phyloP scores from a whole-genome alignment of 2,888 invertebrate species.

The Cylloceria caligata region DNA sequence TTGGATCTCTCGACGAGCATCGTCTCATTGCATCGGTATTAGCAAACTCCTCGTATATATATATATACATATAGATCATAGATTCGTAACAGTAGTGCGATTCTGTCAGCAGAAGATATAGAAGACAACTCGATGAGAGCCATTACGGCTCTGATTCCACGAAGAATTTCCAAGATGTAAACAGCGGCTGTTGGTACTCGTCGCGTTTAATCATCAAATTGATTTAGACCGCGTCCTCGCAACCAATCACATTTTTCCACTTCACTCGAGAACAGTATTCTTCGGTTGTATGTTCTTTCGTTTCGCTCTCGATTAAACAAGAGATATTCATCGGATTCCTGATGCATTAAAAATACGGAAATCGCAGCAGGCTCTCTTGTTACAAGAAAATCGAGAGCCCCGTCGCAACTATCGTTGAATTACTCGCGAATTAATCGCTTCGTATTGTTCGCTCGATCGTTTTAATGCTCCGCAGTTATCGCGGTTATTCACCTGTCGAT shows the following conservation, averaged over 20 bases:
- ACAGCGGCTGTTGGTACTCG: background rate
- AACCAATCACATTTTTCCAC: constrained; percentile 29
- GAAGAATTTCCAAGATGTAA: background rate
- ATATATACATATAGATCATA: background rate
- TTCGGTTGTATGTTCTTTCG: background rate
- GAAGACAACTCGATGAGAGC: background rate
- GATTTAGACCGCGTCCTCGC: constrained; percentile 30
- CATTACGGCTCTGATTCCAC: background rate
- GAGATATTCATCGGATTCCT: constrained; percentile 23
- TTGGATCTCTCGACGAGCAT: background rate
- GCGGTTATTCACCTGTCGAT: background rate
- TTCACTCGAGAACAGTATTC: background rate
- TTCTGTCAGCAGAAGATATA: constrained; percentile 21
- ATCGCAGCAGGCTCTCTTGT: background rate
- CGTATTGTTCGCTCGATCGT: background rate
- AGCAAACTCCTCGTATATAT: background rate
- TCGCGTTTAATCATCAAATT: constrained; percentile 28
- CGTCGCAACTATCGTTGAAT: background rate
- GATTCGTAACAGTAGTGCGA: constrained; percentile 7
- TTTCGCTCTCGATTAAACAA: background rate
- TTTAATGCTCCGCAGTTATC: background rate
- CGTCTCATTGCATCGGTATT: constrained; percentile 6
- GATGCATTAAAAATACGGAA: background rate
- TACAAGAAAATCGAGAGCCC: background rate
- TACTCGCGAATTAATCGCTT: background rate